phyloP scores from a whole-genome alignment of 2,797 vertebrate genomes.

The Enteromius anoplus region DNA sequence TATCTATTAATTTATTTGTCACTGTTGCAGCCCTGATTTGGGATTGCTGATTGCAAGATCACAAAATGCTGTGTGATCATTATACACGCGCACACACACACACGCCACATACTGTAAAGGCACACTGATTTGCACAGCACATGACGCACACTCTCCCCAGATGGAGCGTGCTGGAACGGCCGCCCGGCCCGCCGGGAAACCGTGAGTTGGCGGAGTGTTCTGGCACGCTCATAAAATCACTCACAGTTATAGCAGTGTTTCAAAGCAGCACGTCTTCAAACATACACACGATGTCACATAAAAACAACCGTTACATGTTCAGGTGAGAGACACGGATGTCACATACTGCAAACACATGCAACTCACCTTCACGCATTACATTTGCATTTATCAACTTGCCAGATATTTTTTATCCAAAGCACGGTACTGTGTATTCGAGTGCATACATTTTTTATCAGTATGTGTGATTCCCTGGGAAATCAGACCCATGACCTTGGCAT shows the following conservation, averaged over 20 bases:
- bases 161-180: conserved; percentile 69
- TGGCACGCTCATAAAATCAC: conserved; percentile 72
- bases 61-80: neutral
- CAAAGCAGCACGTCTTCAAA: conserved; percentile 67
- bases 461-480: neutral
- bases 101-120: conserved; percentile 31
- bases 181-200: conserved; percentile 64
- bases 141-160: conserved; percentile 59
- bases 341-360: conserved; percentile 60
- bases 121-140: conserved; percentile 51
- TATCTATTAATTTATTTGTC: neutral
- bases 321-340: conserved; percentile 35
- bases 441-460: neutral
- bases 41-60: neutral
- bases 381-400: neutral
- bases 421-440: neutral
- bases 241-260: conserved; percentile 68
- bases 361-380: neutral
- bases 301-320: conserved; percentile 3
- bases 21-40: neutral
- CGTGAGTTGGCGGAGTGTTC: conserved; percentile 63
- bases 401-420: neutral
- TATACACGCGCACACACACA: conserved; percentile 14
- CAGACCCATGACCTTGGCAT: neutral
- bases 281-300: conserved; percentile 57